Evolutionary conservation across 2,888 invertebrate species (phyloP).

Genomic region (Stenoptilia bipunctidactyla): DNA sequence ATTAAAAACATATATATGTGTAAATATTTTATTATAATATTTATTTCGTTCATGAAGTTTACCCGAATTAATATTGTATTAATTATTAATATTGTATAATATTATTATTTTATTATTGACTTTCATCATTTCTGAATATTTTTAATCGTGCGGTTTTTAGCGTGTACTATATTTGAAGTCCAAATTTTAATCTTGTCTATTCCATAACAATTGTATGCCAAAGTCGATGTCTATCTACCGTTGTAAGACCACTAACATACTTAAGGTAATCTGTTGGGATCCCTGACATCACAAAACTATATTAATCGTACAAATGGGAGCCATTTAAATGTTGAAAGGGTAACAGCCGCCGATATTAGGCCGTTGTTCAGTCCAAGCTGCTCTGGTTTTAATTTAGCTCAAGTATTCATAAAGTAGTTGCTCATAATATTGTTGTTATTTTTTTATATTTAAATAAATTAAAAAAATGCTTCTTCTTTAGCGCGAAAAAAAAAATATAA

Average conservation of each 20-base stretch:
- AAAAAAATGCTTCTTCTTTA: slow-evolving; percentile 3
- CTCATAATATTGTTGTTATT: slow-evolving; percentile 65
- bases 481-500: not conserved
- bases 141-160: slow-evolving; percentile 16
- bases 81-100: slow-evolving; percentile 21
- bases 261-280: slow-evolving; percentile 43
- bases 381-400: slow-evolving; percentile 64
- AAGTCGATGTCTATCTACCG: slow-evolving; percentile 58
- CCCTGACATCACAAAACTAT: slow-evolving; percentile 61
- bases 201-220: slow-evolving; percentile 59
- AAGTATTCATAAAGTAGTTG: slow-evolving; percentile 63
- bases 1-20: slow-evolving; percentile 38
- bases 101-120: slow-evolving; percentile 19
- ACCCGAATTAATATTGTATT: slow-evolving; percentile 44
- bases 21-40: slow-evolving; percentile 57
- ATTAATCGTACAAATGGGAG: slow-evolving; percentile 64
- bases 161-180: slow-evolving; percentile 16
- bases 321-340: slow-evolving; percentile 24
- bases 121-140: slow-evolving; percentile 12
- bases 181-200: slow-evolving; percentile 21
- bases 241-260: slow-evolving; percentile 34
- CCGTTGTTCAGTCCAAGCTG: slow-evolving; percentile 57
- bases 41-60: slow-evolving; percentile 65
- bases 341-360: slow-evolving; percentile 32
- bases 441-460: slow-evolving; percentile 21